These are phyloP conservation scores for Pogonomyrmex barbatus DNA, from an alignment of 1,140 invertebrate species.

Conservation along the genomic window DNA sequence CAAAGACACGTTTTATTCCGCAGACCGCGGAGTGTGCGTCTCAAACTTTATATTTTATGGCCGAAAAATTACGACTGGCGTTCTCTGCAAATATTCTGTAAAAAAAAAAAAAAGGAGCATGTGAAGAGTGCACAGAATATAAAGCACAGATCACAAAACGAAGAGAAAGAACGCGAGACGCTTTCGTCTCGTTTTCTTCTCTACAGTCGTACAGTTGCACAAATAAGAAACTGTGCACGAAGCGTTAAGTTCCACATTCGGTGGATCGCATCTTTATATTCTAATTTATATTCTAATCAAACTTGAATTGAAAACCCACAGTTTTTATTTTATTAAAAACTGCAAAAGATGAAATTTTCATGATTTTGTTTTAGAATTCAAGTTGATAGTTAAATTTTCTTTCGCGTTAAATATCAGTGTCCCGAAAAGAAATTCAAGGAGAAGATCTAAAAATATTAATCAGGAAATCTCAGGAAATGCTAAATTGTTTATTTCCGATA, in stretches of 20 bases:
- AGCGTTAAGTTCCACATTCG: neutral
- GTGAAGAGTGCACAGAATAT: neutral
- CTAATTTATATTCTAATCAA: too few species aligned
- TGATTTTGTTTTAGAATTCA: neutral
- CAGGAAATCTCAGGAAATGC: neutral
- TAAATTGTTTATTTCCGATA: slow-evolving; percentile 45
- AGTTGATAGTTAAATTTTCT: neutral
- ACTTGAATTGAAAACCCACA: too few species aligned
- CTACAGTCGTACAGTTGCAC: neutral
- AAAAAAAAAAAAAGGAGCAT: neutral
- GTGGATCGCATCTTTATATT: neutral
- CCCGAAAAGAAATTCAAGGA: neutral
- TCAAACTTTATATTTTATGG: slow-evolving; percentile 43
- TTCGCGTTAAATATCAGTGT: neutral
- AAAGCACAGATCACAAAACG: neutral
- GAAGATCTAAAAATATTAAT: neutral
- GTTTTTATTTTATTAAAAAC: neutral
- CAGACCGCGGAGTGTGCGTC: neutral
- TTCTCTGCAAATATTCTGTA: slow-evolving; percentile 7
- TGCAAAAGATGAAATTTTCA: neutral
- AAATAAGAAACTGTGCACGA: neutral
- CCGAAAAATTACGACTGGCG: slow-evolving; percentile 47
- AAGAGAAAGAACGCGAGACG: neutral
- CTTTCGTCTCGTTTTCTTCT: neutral
- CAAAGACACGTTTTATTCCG: slow-evolving; percentile 58